Conservation (phyloP, 2,113 vertebrate species). For the Coturnix japonica region DNA sequence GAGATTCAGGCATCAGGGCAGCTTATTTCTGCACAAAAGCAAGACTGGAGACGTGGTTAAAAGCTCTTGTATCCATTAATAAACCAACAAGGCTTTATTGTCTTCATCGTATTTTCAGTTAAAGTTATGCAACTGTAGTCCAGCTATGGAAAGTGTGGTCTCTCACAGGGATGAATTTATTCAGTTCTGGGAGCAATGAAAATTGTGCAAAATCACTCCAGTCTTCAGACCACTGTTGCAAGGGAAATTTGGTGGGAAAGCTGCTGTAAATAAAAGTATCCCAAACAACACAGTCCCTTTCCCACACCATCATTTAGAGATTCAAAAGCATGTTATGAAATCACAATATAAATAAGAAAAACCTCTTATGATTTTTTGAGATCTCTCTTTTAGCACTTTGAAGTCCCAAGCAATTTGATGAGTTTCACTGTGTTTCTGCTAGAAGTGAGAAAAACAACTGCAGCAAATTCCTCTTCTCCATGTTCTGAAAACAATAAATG, state of each 20-base stretch:
- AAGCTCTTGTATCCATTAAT: constrained; percentile 83
- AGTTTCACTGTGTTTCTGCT: neutral
- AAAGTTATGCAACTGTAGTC: constrained; percentile 82
- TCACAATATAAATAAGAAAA: neutral
- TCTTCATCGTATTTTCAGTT: constrained; percentile 83
- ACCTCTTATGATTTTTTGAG: neutral
- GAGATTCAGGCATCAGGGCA: neutral
- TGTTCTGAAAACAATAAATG: neutral
- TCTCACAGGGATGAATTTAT: constrained; percentile 86
- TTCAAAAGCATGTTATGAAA: neutral
- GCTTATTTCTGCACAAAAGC: neutral
- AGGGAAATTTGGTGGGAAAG: neutral
- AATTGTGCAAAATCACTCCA: constrained; percentile 80
- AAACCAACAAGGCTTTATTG: constrained; percentile 88
- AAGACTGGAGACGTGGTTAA: neutral
- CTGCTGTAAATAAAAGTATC: neutral
- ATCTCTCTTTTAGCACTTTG: neutral
- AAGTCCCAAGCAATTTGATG: neutral
- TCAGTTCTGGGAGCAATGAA: constrained; percentile 80
- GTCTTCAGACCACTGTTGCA: constrained; percentile 79
- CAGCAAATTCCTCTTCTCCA: accelerated
- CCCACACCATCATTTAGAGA: neutral
- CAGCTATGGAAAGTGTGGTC: constrained; percentile 83
- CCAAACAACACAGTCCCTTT: neutral
- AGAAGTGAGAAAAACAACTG: neutral